Evolutionary conservation across 2,797 vertebrate genomes (phyloP).

Genomic region (Amblyopsis hoosieri): DNA sequence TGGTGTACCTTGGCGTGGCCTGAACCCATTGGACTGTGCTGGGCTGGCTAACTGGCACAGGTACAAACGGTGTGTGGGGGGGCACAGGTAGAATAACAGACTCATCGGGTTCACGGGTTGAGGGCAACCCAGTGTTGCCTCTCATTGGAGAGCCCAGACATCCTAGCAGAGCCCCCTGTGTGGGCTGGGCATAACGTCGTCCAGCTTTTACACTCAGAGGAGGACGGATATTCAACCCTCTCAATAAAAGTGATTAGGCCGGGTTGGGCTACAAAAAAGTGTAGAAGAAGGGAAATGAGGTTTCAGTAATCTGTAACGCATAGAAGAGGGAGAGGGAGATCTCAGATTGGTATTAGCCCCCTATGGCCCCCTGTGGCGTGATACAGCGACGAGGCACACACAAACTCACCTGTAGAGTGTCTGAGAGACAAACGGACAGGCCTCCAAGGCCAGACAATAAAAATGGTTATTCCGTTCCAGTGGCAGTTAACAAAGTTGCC

Average conservation of each 20-base stretch:
- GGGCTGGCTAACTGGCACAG: constrained; percentile 53
- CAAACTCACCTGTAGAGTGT: constrained; percentile 61
- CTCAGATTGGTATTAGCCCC: constrained; percentile 6
- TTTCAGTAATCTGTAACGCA: neutral
- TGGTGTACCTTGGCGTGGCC: constrained; percentile 61
- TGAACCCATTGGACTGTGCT: constrained; percentile 65
- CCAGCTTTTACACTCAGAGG: neutral
- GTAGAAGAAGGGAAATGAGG: neutral
- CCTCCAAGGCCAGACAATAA: too few relatives aligned
- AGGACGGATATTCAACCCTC: neutral
- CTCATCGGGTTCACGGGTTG: constrained; percentile 5
- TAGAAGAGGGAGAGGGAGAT: neutral
- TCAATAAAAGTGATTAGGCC: neutral
- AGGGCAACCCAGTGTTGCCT: constrained; percentile 1
- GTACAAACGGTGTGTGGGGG: neutral
- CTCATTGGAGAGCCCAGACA: constrained; percentile 13
- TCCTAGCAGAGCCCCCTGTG: neutral
- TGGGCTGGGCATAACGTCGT: constrained; percentile 10
- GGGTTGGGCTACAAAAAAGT: neutral
- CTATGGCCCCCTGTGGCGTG: neutral
- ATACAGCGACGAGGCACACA: neutral
- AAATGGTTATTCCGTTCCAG: too few relatives aligned
- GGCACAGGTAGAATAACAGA: neutral
- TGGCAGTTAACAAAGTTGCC: too few relatives aligned
- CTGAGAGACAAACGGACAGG: constrained; percentile 27